A percentile compares a stretch with the other conserved stretches of the same genome.
phyloP scores from a whole-genome alignment of 2,113 vertebrate species.

The Petrocephalus zakoni region DNA sequence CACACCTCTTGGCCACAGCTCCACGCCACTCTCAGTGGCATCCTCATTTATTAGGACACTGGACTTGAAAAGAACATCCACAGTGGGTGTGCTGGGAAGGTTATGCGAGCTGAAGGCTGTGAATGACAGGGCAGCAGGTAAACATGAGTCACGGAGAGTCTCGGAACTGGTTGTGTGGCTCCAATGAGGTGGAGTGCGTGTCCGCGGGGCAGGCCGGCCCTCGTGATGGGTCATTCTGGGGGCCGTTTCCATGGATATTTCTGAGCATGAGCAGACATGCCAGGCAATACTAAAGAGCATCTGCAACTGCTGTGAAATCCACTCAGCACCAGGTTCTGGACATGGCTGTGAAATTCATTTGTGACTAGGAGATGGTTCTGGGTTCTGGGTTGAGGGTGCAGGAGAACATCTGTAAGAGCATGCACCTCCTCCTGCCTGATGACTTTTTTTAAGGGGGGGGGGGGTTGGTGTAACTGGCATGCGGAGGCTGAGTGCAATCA shows the following conservation, averaged over 20 bases:
- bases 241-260: background rate
- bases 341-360: background rate
- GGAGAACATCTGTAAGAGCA: background rate
- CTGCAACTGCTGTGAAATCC: background rate
- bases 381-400: background rate
- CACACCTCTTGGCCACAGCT: background rate
- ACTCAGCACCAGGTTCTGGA: background rate
- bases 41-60: background rate
- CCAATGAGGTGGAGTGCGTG: background rate
- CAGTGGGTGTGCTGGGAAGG: background rate
- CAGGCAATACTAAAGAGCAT: background rate
- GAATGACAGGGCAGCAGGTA: background rate
- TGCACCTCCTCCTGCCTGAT: background rate
- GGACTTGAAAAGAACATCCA: background rate
- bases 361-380: background rate
- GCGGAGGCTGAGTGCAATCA: no score
- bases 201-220: background rate
- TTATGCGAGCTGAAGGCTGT: background rate
- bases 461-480: no score
- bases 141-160: background rate
- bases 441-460: no score
- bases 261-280: conserved; percentile 2
- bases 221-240: background rate
- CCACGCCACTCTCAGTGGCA: background rate
- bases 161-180: background rate